Evolutionary conservation across 2,113 vertebrate genomes (phyloP).

Genomic region (Triplophysa tibetana): DNA sequence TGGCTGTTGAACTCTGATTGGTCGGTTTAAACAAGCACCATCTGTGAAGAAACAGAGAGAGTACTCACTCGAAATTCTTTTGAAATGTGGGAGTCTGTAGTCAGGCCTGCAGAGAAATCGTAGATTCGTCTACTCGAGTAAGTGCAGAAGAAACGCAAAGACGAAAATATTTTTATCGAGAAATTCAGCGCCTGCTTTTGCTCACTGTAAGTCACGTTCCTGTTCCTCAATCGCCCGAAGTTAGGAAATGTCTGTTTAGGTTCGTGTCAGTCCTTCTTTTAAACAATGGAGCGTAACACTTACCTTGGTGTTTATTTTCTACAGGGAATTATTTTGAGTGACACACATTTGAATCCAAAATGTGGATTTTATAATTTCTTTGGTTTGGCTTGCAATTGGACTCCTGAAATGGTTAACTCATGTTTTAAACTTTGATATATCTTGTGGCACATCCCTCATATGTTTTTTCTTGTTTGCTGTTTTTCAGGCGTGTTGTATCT

Average conservation of each 20-base stretch:
- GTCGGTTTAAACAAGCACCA: constrained; percentile 45
- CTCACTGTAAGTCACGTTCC: constrained; percentile 2
- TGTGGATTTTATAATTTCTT: no score
- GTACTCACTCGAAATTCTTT: constrained; percentile 17
- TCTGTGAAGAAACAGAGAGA: constrained; percentile 10
- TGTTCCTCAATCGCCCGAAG: not conserved
- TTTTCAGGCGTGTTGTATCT: constrained; percentile 90
- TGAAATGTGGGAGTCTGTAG: not conserved
- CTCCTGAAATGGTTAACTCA: no score
- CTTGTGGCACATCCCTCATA: not conserved
- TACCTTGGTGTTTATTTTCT: not conserved
- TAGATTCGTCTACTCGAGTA: not conserved
- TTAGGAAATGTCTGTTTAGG: not conserved
- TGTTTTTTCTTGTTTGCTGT: not conserved
- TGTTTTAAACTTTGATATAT: not conserved
- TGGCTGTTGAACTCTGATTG: constrained; percentile 39
- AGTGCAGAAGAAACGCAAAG: not conserved
- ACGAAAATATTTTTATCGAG: not conserved
- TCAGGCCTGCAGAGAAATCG: not conserved
- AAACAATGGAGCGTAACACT: not conserved
- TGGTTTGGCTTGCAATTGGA: no score
- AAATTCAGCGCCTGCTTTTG: not conserved
- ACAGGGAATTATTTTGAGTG: not conserved
- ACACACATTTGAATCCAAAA: no score
- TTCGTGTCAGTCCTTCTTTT: constrained; percentile 2